Evolutionary conservation across 23 tunicate species (phyloP), one percentile per base, ranked within the genome.

Genomic region (Corella eumyota): DNA sequence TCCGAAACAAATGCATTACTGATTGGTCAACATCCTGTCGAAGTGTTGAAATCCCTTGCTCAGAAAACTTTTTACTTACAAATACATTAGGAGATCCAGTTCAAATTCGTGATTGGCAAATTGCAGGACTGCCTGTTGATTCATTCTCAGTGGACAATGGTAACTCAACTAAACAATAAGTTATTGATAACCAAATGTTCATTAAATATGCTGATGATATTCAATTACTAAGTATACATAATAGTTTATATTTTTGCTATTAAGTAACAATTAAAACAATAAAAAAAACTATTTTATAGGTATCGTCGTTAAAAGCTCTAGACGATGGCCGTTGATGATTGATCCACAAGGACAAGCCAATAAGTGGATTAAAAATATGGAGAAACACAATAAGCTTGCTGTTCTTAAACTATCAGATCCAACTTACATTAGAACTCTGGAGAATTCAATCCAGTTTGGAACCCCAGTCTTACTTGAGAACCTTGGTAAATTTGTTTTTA

Each of bases 301-400:
- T 23, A 90, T 90, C 52, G 65, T 90, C 53, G 80, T 74, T 17
- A 75, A 65, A 31, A 80, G 75, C 74, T 74, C 84, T 27, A 79
- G 98, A 6, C 75, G 98, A 19, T 90, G 98, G 98, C 98, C 98
- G 28, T 85, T 90, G 37, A 90, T 90, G 98, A 81, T 90, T 53
- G 98, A 90, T 58, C 98, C 98, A 23, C 98, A 90, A 63, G 97
- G 97, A 15, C 97, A 90, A 40, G 90, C 83, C 9, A 90, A 90
- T 56, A 90, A 90, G 61, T 90, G 98, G 98, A 70, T 90, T 35
- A 90, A 90, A 35, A 90, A 90, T 55, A 81, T 90, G 98, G 98
- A 90, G 49, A 81, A 81, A 30, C 85, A 77, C 21, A 86, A 86
- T 67, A 81, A 75, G 40, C 66, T 90, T 28, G 34, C 82, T 29